phyloP scores from a whole-genome alignment of 2,113 vertebrate species.

The Toxotes chatareus region DNA sequence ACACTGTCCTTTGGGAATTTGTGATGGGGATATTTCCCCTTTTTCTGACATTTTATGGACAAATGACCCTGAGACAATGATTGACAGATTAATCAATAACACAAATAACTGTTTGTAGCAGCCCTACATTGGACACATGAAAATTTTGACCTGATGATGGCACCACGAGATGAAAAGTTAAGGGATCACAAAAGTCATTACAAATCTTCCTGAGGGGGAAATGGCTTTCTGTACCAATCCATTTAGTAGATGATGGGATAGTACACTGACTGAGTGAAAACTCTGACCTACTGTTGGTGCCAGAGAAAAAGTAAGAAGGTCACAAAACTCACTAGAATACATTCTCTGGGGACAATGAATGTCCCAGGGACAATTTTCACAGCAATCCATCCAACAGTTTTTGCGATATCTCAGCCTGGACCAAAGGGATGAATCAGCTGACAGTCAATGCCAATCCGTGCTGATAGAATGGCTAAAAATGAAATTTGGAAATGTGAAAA shows the following conservation, averaged over 20 bases:
- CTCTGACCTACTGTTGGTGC: background rate
- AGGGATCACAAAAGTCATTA: too few species aligned
- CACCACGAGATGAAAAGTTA: too few species aligned
- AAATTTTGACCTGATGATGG: too few species aligned
- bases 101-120: background rate
- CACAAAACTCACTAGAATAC: background rate
- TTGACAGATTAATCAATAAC: background rate
- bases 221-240: too few species aligned
- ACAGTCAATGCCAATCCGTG: background rate
- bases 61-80: background rate
- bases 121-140: background rate
- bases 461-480: background rate
- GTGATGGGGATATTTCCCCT: too few species aligned
- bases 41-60: background rate
- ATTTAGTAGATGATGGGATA: too few species aligned
- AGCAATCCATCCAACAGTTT: background rate
- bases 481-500: slow-evolving; percentile 7
- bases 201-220: too few species aligned
- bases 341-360: background rate
- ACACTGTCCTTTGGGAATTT: too few species aligned
- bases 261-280: too few species aligned
- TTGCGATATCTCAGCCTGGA: background rate
- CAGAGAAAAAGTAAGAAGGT: background rate
- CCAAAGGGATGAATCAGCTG: background rate
- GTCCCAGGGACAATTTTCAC: background rate